Evolutionary conservation across 1,140 invertebrate species (phyloP).

Genomic region (roundworm (Caenorhabditis elegans)): WBcel235 BX284605.5:4943501-4944000

Average conservation of each 20-base stretch:
- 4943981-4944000: not conserved
- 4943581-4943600: not conserved
- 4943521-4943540: not conserved
- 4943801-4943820: not conserved
- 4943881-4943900: not conserved
- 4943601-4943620: not conserved
- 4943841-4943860: not conserved
- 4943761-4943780: not conserved
- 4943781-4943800: not conserved
- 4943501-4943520: not conserved
- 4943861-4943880: not conserved
- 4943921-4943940: not conserved
- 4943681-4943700: not conserved
- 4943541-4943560: no score
- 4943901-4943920: not conserved
- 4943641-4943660: constrained; percentile 1
- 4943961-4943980: not conserved
- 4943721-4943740: not conserved
- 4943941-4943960: not conserved
- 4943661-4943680: not conserved
- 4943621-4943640: not conserved
- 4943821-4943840: not conserved
- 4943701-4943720: not conserved
- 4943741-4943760: not conserved
- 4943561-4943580: not conserved